These are phyloP conservation scores for Alviniconcha marisindica DNA, from an alignment of 1,140 invertebrate species.

Conservation along the genomic window DNA sequence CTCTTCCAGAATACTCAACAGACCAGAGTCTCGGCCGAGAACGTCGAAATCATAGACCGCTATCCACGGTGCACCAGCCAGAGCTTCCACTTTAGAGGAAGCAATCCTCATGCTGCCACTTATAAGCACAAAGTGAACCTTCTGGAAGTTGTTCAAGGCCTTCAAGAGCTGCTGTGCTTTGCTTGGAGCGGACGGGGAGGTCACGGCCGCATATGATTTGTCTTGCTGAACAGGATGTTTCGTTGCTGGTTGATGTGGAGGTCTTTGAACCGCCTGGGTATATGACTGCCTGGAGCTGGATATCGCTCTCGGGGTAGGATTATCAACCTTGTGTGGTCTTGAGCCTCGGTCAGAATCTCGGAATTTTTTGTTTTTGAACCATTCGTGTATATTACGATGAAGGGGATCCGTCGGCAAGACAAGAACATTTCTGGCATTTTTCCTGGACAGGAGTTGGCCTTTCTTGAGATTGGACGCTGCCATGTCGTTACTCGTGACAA, in stretches of 20 bases:
- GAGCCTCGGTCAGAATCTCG: background rate
- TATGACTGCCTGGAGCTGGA: background rate
- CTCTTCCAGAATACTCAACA: slow-evolving; percentile 47
- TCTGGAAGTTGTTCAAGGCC: too few relatives aligned
- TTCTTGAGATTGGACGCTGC: background rate
- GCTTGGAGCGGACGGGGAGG: too few relatives aligned
- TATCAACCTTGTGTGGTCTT: background rate
- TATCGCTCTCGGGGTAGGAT: background rate
- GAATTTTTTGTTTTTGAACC: slow-evolving; percentile 12
- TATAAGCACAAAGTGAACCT: too few relatives aligned
- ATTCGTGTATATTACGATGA: slow-evolving; percentile 23
- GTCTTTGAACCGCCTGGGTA: background rate
- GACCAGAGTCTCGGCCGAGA: slow-evolving; percentile 45
- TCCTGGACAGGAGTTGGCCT: slow-evolving; percentile 35
- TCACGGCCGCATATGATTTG: too few relatives aligned
- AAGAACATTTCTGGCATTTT: background rate
- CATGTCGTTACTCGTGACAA: slow-evolving; percentile 27
- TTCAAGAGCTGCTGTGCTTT: background rate
- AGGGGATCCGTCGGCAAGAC: slow-evolving; percentile 1
- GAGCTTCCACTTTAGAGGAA: slow-evolving; percentile 44
- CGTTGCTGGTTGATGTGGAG: background rate
- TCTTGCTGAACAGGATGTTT: background rate
- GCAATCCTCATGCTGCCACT: too few relatives aligned
- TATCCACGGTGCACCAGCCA: slow-evolving; percentile 52
- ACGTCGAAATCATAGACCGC: slow-evolving; percentile 58